Evolutionary conservation across 2,888 invertebrate genomes (phyloP), one percentile per base, ranked within the genome.

Genomic region (Drosophila austrosaltans): DNA sequence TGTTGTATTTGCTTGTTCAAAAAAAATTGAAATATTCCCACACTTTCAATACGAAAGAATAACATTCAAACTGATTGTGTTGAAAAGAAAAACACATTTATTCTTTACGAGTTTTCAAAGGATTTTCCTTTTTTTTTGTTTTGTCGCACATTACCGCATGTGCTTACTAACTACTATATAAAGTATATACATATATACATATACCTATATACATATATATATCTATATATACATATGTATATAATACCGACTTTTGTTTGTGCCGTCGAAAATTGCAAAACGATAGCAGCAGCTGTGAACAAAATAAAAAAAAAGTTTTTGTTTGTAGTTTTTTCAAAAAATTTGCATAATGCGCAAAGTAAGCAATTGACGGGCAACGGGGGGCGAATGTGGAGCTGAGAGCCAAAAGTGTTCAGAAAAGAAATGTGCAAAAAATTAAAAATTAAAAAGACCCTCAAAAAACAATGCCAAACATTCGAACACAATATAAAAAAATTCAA

Each of bases 261-360:
- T 39, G 44, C 57, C 20, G 5, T 22, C 16, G 40, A 36, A 74
- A 68, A 68, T 75, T 65, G 56, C 59, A 76, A 68, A 20, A 22
- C 16, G 58, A 32, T 75, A 81, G 75, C 74, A 48, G 32, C 75
- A 79, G 75, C 76, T 81, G 73, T 71, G 76, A n/a, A 66, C 40
- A 7, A 20, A 20, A 44, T 20, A 40, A 71, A 53, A 58, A 22
- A 66, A 68, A 70, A 69, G 30, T 75, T 79, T 69, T 63, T 54
- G 57, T 69, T 66, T 57, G 75, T 81, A 77, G 85, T 87, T 80
- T 56, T 39, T n/a, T 62, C 0, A 10, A 48, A 57, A 57, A 79
- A 77, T 86, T 88, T 88, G 75, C 78, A 86, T 88, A 86, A 83
- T 78, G 66, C 82, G 64, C 73, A 66, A 71, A 53, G 69, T 67